These are phyloP conservation scores for Alexandromys fortis DNA, from an alignment of 2,113 vertebrate species.

Conservation along the genomic window DNA sequence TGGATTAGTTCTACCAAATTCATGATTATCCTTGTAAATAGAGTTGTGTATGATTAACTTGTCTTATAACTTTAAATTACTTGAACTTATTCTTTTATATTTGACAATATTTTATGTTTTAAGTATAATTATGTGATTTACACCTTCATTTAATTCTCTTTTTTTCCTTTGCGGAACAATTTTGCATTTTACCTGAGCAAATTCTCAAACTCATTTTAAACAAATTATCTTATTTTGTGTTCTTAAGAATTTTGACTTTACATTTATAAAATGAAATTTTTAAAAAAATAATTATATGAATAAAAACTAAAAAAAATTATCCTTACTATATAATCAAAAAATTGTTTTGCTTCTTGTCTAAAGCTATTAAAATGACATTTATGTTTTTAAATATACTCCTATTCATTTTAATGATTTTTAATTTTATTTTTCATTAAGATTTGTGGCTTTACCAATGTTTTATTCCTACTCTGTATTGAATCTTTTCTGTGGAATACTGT, in stretches of 20 bases:
- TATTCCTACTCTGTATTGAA: background rate
- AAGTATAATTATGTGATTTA: background rate
- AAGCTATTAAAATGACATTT: background rate
- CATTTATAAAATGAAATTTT: background rate
- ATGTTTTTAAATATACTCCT: background rate
- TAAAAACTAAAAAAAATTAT: background rate
- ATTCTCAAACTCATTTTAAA: background rate
- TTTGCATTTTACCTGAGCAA: background rate
- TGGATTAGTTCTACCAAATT: background rate
- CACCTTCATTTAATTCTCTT: fast-evolving
- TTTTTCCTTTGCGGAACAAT: background rate
- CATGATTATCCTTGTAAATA: background rate
- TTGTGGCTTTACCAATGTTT: background rate
- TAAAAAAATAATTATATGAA: background rate
- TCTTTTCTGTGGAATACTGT: background rate
- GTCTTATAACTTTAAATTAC: background rate
- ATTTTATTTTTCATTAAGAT: background rate
- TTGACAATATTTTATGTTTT: background rate
- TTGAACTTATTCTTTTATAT: background rate
- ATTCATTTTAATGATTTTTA: background rate
- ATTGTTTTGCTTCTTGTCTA: background rate
- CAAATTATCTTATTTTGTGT: background rate
- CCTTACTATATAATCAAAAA: background rate
- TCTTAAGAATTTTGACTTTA: background rate
- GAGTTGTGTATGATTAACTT: background rate